Evolutionary conservation across 2,888 invertebrate genomes (phyloP), one percentile per base, ranked within the genome.

Genomic region (Drosophila kambysellisi): DNA sequence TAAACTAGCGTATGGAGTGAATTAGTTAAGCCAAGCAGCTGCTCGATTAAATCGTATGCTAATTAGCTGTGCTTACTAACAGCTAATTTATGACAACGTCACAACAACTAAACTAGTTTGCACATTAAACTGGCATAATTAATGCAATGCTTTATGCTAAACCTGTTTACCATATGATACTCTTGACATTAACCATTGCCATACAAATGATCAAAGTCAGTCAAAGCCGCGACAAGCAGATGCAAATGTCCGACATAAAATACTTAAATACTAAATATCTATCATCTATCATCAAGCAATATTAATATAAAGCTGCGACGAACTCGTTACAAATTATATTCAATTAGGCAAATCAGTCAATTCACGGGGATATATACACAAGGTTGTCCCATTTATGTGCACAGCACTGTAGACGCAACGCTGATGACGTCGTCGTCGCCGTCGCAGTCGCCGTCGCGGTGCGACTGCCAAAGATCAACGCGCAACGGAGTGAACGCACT

Each of bases 401-500:
- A 17, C 62, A 59, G 46, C 61, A 17, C 62, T 85, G 76, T 74
- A 30, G 51, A 30, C 41, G 48, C 52, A 20, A 20, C 46, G 20
- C n/a, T 32, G 61, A 50, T 39, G 50, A 43, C 53, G 52, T 9
- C 51, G 61, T 7, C 25, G 25, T 43, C 51, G 61, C 9, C 25
- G 25, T 43, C 35, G 61, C 12, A 32, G 72, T 43, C 70, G 53
- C 41, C 51, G 61, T 30, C 15, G 50, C 35, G 61, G 51, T 69
- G 46, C 39, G 62, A 70, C 76, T 76, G 82, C 62, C 82, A 74
- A 76, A 84, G 85, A 82, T 82, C 85, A 82, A 56, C 62, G 62
- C 67, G 61, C 62, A 48, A 25, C 48, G 70, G 57, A 65, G 78
- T 78, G 80, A 73, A 85, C 77, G 81, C 78, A 67, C 71, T 82